phyloP scores from a whole-genome alignment of 2,797 vertebrate genomes.

The Onychomys leucogaster region DNA sequence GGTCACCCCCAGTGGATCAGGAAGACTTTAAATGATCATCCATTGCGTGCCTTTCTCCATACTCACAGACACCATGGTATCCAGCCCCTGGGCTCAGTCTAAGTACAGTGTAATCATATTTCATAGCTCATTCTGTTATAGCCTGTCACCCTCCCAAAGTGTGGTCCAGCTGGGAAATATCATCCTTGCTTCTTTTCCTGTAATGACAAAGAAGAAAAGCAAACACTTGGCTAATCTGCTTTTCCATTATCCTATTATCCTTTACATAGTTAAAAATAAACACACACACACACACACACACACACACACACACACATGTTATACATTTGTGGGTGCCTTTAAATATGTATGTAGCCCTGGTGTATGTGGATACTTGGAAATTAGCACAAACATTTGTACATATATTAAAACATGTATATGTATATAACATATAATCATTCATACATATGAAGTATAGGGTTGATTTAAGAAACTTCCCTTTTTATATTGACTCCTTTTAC shows the following conservation, averaged over 20 bases:
- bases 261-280: neutral
- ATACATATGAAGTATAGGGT: neutral
- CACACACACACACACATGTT: neutral
- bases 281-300: too few relatives aligned
- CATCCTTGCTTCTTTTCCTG: constrained; percentile 70
- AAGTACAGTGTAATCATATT: constrained; percentile 56
- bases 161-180: constrained; percentile 53
- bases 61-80: neutral
- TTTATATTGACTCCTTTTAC: neutral
- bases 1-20: constrained; percentile 63
- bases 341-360: neutral
- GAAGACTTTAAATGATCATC: constrained; percentile 64
- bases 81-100: constrained; percentile 30
- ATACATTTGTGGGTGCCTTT: neutral
- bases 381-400: neutral
- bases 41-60: constrained; percentile 43
- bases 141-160: constrained; percentile 64
- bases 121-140: constrained; percentile 69
- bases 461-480: constrained; percentile 17
- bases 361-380: neutral
- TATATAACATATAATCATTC: neutral
- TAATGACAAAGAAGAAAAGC: constrained; percentile 78
- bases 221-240: constrained; percentile 77
- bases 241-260: constrained; percentile 68
- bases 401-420: neutral